A percentile compares a stretch with the other conserved stretches of the same genome.
phyloP scores from a whole-genome alignment of 1,140 invertebrate genomes.

The Procambarus clarkii region DNA sequence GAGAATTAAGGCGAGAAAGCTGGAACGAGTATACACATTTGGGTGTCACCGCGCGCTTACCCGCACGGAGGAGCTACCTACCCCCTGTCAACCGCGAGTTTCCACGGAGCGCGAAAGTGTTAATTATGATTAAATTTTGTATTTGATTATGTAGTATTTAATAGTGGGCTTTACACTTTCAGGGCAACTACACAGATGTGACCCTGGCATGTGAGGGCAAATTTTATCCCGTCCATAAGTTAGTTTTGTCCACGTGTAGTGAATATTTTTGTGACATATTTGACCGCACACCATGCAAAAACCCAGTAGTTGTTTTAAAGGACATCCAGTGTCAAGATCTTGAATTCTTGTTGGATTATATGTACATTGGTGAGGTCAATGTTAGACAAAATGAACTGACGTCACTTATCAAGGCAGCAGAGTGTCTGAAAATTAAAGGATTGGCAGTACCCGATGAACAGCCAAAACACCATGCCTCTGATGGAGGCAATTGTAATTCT shows the following conservation, averaged over 20 bases:
- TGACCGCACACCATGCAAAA: slow-evolving; percentile 71
- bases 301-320: slow-evolving; percentile 70
- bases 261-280: slow-evolving; percentile 72
- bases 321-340: slow-evolving; percentile 71
- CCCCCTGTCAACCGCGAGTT: too few relatives aligned
- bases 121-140: not conserved
- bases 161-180: slow-evolving; percentile 21
- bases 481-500: not conserved
- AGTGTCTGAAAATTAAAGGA: slow-evolving; percentile 70
- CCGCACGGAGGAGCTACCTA: too few relatives aligned
- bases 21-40: too few relatives aligned
- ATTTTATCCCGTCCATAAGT: slow-evolving; percentile 70
- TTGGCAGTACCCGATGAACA: slow-evolving; percentile 72
- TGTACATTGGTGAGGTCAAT: slow-evolving; percentile 72
- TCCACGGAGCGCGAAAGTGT: too few relatives aligned
- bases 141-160: not conserved
- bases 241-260: slow-evolving; percentile 72
- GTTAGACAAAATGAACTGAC: slow-evolving; percentile 70
- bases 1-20: too few relatives aligned
- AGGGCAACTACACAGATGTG: slow-evolving; percentile 71
- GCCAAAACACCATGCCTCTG: slow-evolving; percentile 8
- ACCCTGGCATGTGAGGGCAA: slow-evolving; percentile 71
- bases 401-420: slow-evolving; percentile 69
- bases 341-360: slow-evolving; percentile 71
- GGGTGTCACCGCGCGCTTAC: too few relatives aligned